Conservation (phyloP, 2,888 invertebrate genomes). For the Formica aserva region DNA sequence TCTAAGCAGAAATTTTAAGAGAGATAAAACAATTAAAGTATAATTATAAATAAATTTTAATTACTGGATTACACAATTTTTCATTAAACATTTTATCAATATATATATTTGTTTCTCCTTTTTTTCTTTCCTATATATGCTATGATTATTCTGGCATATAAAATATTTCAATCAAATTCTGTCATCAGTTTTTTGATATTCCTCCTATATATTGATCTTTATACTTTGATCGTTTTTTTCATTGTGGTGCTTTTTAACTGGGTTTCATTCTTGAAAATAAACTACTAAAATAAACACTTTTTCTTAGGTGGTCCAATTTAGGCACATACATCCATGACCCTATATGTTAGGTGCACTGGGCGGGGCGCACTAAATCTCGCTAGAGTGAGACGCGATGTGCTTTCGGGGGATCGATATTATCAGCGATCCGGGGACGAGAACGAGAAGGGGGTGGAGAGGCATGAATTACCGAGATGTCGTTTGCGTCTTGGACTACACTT, state of each 20-base stretch:
- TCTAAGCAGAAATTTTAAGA: not conserved
- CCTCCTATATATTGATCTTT: not conserved
- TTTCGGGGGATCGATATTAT: slow-evolving; percentile 68
- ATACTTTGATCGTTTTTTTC: not conserved
- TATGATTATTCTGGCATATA: not conserved
- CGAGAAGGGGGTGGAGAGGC: slow-evolving; percentile 17
- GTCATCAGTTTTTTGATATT: not conserved
- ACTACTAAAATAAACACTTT: slow-evolving; percentile 28
- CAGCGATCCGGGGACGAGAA: slow-evolving; percentile 59
- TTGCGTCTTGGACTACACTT: slow-evolving; percentile 66
- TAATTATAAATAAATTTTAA: not conserved
- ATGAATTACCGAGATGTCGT: slow-evolving; percentile 70
- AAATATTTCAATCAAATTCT: slow-evolving; percentile 28
- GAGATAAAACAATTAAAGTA: not conserved
- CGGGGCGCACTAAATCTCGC: slow-evolving; percentile 56
- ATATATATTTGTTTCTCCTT: not conserved
- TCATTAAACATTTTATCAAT: not conserved
- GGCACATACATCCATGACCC: slow-evolving; percentile 41
- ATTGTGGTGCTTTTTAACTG: not conserved
- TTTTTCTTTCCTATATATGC: not conserved
- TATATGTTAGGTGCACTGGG: slow-evolving; percentile 42
- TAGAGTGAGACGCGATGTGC: slow-evolving; percentile 60
- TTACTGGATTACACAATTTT: not conserved
- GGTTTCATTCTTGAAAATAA: not conserved
- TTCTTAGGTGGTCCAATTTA: slow-evolving; percentile 51